Evolutionary conservation across 2,113 vertebrate genomes (phyloP).

Genomic region (Suncus etruscus): DNA sequence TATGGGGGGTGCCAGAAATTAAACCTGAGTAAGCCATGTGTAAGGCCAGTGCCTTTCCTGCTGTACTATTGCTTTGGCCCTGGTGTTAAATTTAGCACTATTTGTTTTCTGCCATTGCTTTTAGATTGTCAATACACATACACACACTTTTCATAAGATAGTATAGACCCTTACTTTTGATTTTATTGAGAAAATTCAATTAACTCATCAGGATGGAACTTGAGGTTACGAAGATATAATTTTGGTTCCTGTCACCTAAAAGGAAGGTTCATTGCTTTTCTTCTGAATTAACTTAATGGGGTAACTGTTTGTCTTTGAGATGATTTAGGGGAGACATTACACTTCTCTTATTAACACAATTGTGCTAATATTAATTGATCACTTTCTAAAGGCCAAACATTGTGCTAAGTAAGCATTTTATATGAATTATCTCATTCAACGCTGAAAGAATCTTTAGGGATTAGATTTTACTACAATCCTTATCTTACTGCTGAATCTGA

Average conservation of each 20-base stretch:
- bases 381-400: not conserved
- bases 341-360: not conserved
- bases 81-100: constrained; percentile 3
- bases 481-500: constrained; percentile 6
- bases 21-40: too few species aligned
- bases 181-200: not conserved
- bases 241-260: not conserved
- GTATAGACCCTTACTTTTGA: not conserved
- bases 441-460: not conserved
- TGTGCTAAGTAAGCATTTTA: constrained; percentile 10
- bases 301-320: not conserved
- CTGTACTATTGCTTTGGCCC: too few species aligned
- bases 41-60: too few species aligned
- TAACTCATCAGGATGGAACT: not conserved
- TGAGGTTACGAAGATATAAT: not conserved
- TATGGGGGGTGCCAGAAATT: too few species aligned
- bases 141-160: not conserved
- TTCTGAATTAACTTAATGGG: not conserved
- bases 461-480: not conserved
- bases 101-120: not conserved
- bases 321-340: constrained; percentile 25
- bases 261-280: not conserved
- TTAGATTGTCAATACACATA: not conserved
- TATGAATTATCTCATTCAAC: not conserved
- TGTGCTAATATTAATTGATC: not conserved